These are phyloP conservation scores for Halocynthia aurantium DNA, from an alignment of 23 tunicate genomes.

Conservation along the genomic window DNA sequence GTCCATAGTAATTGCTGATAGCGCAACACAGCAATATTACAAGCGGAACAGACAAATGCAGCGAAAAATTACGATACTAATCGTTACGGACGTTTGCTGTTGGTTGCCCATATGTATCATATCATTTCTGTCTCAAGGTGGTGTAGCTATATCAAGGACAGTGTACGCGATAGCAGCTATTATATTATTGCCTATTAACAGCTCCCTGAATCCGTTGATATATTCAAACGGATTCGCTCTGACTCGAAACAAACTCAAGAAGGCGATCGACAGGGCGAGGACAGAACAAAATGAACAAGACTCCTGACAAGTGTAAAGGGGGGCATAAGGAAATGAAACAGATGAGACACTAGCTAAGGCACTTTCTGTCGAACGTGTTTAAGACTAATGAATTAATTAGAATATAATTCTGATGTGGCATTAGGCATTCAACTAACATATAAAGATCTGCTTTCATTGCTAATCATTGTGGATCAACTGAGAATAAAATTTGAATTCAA, in stretches of 20 bases:
- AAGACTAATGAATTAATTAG: too few relatives aligned
- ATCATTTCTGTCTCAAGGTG: not conserved
- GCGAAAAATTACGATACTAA: not conserved
- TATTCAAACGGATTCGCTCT: conserved; percentile 11
- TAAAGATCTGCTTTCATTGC: too few relatives aligned
- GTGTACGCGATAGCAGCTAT: conserved; percentile 9
- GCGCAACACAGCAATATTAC: not conserved
- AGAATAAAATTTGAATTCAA: too few relatives aligned
- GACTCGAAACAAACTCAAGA: not conserved
- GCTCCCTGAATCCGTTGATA: conserved; percentile 13
- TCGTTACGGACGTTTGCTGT: conserved; percentile 8
- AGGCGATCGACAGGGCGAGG: too few relatives aligned
- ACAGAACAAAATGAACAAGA: too few relatives aligned
- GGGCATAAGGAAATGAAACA: too few relatives aligned
- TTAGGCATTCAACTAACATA: too few relatives aligned
- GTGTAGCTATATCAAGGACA: not conserved
- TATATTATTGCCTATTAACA: conserved; percentile 14
- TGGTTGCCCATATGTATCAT: conserved; percentile 14
- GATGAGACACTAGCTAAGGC: too few relatives aligned
- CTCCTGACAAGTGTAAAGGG: too few relatives aligned
- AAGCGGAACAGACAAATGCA: not conserved
- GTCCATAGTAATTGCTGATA: not conserved
- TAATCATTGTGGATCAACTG: too few relatives aligned
- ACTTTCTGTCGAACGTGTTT: too few relatives aligned
- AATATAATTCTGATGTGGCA: too few relatives aligned